These are phyloP conservation scores for Alfaro cultratus DNA, from an alignment of 2,797 vertebrate species.

Conservation along the genomic window DNA sequence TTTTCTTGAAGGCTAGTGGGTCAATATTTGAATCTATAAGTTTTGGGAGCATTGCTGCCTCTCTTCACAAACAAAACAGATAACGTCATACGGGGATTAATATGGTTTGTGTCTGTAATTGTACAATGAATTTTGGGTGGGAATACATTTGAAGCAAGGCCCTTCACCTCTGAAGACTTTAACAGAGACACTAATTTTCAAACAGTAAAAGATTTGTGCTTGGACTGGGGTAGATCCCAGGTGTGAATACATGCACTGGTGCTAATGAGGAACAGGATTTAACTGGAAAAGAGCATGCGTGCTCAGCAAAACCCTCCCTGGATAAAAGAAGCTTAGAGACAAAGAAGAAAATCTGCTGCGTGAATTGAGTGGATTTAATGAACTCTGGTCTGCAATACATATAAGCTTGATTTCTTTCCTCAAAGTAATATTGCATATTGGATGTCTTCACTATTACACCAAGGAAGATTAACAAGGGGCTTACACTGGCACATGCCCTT, in stretches of 20 bases:
- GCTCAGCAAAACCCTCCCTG: conserved; percentile 66
- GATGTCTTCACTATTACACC: conserved; percentile 38
- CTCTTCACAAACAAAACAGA: neutral
- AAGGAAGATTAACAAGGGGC: conserved; percentile 35
- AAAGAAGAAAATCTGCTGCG: conserved; percentile 67
- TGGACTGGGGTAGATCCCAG: conserved; percentile 50
- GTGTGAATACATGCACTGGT: conserved; percentile 60
- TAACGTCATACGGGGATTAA: conserved; percentile 9
- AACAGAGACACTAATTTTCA: conserved; percentile 61
- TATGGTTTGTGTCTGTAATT: conserved; percentile 16
- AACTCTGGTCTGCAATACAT: conserved; percentile 53
- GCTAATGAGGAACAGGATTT: conserved; percentile 70
- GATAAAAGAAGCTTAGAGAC: conserved; percentile 74
- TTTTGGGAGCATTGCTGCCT: neutral
- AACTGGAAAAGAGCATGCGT: conserved; percentile 62
- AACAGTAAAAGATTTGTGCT: conserved; percentile 57
- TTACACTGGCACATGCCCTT: conserved; percentile 26
- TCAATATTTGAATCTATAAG: neutral
- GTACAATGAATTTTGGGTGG: conserved; percentile 34
- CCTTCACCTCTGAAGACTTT: conserved; percentile 39
- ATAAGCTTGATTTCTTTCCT: conserved; percentile 61
- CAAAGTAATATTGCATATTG: conserved; percentile 53
- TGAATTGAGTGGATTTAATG: conserved; percentile 71
- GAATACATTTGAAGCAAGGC: conserved; percentile 24
- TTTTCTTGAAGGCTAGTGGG: neutral